phyloP scores from a whole-genome alignment of 2,888 invertebrate species.

The Choristoneura rosaceana region DNA sequence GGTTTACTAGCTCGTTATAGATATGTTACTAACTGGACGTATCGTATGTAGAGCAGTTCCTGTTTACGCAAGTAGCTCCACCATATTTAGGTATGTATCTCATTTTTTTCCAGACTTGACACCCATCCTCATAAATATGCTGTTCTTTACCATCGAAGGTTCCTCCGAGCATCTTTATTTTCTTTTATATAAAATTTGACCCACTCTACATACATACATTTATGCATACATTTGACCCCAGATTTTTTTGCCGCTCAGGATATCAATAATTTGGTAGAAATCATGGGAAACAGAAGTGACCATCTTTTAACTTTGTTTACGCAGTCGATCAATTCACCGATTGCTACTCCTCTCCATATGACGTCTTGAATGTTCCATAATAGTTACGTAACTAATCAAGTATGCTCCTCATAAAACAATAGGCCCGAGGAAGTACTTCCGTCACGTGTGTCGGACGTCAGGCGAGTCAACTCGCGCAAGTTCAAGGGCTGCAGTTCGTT shows the following conservation, averaged over 20 bases:
- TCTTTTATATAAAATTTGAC: not conserved
- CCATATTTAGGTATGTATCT: not conserved
- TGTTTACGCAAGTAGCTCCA: not conserved
- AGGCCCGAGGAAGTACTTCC: slow-evolving; percentile 35
- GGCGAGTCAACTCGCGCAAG: slow-evolving; percentile 26
- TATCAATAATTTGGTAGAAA: too few relatives aligned
- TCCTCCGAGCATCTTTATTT: not conserved
- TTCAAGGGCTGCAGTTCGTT: slow-evolving; percentile 40
- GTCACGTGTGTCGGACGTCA: slow-evolving; percentile 13
- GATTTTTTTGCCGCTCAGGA: too few relatives aligned
- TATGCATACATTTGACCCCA: too few relatives aligned
- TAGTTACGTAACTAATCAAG: slow-evolving; percentile 29
- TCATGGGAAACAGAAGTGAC: not conserved
- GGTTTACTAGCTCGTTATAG: slow-evolving; percentile 15
- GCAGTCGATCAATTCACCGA: not conserved
- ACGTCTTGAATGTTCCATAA: slow-evolving; percentile 5
- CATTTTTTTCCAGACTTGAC: not conserved
- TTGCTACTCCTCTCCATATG: not conserved
- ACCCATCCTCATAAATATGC: not conserved
- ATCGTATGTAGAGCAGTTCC: not conserved
- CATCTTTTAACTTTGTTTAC: not conserved
- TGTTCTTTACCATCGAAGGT: not conserved
- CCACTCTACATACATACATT: too few relatives aligned
- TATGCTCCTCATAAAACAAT: slow-evolving; percentile 38
- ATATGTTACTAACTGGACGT: not conserved